These are phyloP conservation scores for Catharus fuscescens DNA, from an alignment of 2,113 vertebrate genomes.

Conservation along the genomic window DNA sequence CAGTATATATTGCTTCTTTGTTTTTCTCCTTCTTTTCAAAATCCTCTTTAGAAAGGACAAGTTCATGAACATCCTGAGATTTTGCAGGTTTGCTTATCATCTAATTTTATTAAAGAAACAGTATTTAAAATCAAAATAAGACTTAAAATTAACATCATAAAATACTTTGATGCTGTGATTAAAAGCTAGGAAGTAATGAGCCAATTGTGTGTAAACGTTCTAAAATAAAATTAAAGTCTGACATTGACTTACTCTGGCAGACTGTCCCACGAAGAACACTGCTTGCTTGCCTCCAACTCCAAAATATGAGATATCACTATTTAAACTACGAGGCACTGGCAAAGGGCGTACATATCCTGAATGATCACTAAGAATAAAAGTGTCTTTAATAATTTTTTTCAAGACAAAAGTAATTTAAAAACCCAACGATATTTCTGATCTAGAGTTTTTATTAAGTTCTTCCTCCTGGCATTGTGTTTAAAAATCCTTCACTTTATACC, in stretches of 20 bases:
- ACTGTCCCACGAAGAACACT: conserved; percentile 91
- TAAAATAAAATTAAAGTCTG: neutral
- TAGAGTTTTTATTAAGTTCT: neutral
- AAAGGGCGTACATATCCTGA: conserved; percentile 83
- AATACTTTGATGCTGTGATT: neutral
- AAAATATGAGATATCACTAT: conserved; percentile 97
- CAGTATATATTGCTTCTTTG: conserved; percentile 85
- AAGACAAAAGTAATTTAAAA: neutral
- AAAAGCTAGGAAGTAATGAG: neutral
- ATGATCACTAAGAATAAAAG: conserved; percentile 76
- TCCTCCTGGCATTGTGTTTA: neutral
- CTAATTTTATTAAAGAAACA: conserved; percentile 71
- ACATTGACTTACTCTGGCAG: conserved; percentile 81
- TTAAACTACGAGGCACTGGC: conserved; percentile 88
- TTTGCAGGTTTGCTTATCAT: conserved; percentile 88
- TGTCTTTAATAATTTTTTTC: neutral
- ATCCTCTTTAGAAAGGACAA: conserved; percentile 90
- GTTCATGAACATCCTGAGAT: conserved; percentile 91
- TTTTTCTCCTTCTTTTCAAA: conserved; percentile 92
- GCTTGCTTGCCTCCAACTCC: conserved; percentile 97
- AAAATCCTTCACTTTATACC: neutral
- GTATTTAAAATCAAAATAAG: conserved; percentile 1
- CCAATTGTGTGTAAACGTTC: neutral
- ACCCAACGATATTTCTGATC: neutral
- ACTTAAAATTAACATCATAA: neutral